A percentile compares a stretch with the other conserved stretches of the same genome.
Evolutionary conservation across 2,888 invertebrate species (phyloP).

Genomic region (Rhagium mordax): DNA sequence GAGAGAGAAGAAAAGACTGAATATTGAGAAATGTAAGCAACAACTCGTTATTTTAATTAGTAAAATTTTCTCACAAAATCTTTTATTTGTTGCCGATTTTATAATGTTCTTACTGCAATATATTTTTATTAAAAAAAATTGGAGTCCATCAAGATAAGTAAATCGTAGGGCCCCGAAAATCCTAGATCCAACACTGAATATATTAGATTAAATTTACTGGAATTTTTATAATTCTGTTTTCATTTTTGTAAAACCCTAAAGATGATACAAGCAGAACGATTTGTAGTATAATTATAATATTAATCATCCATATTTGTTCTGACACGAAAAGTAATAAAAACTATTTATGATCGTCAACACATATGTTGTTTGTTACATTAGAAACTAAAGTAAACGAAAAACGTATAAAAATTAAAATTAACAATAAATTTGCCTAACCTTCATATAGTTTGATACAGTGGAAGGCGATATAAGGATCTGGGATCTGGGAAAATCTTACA

Average conservation of each 20-base stretch:
- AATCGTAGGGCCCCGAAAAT: no score
- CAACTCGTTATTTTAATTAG: no score
- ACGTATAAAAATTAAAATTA: background rate
- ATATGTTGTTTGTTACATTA: background rate
- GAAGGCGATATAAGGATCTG: background rate
- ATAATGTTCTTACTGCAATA: no score
- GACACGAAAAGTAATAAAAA: background rate
- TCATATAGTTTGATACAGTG: background rate
- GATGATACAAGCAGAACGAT: no score
- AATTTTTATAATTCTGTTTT: background rate
- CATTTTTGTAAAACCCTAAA: no score
- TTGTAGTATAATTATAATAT: no score
- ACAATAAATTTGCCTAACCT: background rate
- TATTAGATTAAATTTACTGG: background rate
- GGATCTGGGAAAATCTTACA: background rate
- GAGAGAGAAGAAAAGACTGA: conserved; percentile 81
- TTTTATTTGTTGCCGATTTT: no score
- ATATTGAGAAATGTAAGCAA: conserved; percentile 86
- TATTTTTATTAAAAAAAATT: no score
- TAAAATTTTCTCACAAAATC: no score
- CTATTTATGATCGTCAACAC: background rate
- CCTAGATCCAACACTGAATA: no score
- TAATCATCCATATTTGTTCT: no score
- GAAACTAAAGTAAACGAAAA: background rate
- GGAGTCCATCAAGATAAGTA: no score